phyloP scores from a whole-genome alignment of 2,113 vertebrate species.

The Panurus biarmicus region DNA sequence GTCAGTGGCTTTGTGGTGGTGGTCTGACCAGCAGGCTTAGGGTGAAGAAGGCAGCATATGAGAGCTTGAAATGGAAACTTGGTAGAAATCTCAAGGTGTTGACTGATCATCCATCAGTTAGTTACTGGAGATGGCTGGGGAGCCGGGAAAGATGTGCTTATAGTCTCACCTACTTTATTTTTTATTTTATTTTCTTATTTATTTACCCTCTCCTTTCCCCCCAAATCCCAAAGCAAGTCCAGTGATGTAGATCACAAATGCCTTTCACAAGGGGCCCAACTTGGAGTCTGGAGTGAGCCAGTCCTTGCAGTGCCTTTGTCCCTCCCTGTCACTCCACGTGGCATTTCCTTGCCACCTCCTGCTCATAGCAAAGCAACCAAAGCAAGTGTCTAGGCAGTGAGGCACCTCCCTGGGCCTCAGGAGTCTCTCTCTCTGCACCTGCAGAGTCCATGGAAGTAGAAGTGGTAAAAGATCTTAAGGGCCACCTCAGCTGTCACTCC shows the following conservation, averaged over 20 bases:
- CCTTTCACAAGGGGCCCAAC: neutral
- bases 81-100: neutral
- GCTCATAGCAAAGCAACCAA: neutral
- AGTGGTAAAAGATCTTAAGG: neutral
- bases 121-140: neutral
- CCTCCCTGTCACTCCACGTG: fast-evolving
- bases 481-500: neutral
- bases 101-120: neutral
- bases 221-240: neutral
- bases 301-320: neutral
- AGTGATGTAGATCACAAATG: neutral
- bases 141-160: neutral
- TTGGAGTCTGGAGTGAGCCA: neutral
- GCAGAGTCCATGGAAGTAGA: neutral
- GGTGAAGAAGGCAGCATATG: neutral
- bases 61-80: neutral
- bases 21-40: neutral
- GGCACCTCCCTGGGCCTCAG: neutral
- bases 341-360: neutral
- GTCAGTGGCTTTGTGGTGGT: neutral
- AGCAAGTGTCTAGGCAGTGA: neutral
- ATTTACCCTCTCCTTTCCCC: neutral
- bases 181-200: neutral
- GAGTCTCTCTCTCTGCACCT: neutral
- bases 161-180: neutral